Conservation (phyloP, 2,113 vertebrate species). For the Cettia cetti region DNA sequence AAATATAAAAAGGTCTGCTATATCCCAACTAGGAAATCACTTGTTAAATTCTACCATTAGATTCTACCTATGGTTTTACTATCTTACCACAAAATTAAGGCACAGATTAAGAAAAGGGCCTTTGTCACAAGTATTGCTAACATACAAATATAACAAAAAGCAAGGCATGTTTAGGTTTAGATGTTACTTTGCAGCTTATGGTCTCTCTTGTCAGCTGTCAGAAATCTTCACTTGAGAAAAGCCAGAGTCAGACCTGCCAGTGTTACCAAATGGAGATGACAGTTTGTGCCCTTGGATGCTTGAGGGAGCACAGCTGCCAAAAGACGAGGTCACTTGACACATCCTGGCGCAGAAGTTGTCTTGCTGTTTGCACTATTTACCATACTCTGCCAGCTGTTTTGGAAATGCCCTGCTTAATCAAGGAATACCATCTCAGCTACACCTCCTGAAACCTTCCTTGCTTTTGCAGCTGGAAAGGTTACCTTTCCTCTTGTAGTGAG, state of each 20-base stretch:
- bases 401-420: neutral
- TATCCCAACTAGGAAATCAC: neutral
- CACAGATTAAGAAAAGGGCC: neutral
- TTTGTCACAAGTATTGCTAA: neutral
- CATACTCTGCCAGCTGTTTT: fast-evolving
- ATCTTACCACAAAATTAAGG: neutral
- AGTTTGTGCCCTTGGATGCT: neutral
- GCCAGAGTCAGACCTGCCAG: neutral
- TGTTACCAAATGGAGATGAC: neutral
- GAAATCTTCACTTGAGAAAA: neutral
- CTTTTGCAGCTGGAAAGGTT: neutral
- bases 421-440: neutral
- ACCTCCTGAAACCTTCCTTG: neutral
- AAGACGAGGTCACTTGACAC: neutral
- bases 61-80: neutral
- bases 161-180: neutral
- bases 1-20: neutral
- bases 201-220: neutral
- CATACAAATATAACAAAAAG: neutral
- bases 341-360: neutral
- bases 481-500: neutral
- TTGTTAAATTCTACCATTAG: neutral
- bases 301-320: neutral
- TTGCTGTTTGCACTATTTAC: neutral
- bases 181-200: neutral